A percentile compares a stretch with the other conserved stretches of the same genome.
Conservation (phyloP, 2,888 invertebrate genomes). For the Nephrotoma flavescens region DNA sequence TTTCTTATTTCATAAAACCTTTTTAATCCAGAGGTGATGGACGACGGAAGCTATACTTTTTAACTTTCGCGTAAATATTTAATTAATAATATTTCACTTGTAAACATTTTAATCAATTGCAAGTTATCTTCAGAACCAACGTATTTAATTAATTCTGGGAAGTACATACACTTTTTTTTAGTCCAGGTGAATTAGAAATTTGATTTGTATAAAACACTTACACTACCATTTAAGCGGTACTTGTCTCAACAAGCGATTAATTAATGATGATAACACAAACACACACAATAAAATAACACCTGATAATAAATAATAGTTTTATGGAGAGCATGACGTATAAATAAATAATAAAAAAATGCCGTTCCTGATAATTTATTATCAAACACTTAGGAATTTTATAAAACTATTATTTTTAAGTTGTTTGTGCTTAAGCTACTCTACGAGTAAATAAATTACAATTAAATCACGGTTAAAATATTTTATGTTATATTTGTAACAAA, state of each 20-base stretch:
- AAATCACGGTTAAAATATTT: neutral
- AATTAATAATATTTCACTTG: too few species aligned
- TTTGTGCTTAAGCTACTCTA: neutral
- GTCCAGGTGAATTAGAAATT: neutral
- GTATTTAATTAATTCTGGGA: neutral
- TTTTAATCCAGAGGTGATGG: too few species aligned
- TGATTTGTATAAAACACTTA: too few species aligned
- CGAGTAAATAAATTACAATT: neutral
- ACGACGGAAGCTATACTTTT: too few species aligned
- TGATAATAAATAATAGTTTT: neutral
- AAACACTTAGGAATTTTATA: neutral
- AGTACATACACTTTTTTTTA: neutral
- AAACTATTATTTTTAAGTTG: neutral
- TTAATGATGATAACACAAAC: neutral
- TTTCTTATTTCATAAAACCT: too few species aligned
- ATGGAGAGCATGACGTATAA: neutral
- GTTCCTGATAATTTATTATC: neutral
- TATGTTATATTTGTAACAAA: neutral
- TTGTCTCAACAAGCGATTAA: too few species aligned
- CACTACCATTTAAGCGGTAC: too few species aligned
- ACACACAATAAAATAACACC: neutral
- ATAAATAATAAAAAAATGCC: neutral
- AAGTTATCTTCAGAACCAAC: too few species aligned
- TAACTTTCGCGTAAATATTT: too few species aligned
- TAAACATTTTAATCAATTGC: too few species aligned